phyloP scores from a whole-genome alignment of 2,797 vertebrate genomes.

The Anabacerthia variegaticeps region DNA sequence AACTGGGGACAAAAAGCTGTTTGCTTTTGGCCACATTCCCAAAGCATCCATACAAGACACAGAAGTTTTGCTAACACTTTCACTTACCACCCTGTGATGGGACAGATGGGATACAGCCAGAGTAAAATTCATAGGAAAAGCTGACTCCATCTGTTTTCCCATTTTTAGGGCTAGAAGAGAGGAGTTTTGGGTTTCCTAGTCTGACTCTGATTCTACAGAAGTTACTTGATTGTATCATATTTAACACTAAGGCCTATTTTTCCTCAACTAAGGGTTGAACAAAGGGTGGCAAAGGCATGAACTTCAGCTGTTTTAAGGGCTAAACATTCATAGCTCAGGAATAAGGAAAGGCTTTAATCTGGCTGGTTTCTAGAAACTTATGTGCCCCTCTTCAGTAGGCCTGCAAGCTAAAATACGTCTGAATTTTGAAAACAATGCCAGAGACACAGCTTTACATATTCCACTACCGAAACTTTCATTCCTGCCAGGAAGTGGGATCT shows the following conservation, averaged over 20 bases:
- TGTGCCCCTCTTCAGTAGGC: not conserved
- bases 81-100: not conserved
- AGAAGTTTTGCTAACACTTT: not conserved
- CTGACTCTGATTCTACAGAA: not conserved
- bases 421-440: not conserved
- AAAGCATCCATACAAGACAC: fast-evolving
- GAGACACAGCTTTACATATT: fast-evolving
- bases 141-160: not conserved
- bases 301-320: not conserved
- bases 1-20: not conserved
- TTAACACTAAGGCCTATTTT: not conserved
- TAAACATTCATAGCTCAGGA: fast-evolving
- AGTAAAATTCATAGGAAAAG: not conserved
- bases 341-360: not conserved
- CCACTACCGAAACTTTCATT: not conserved
- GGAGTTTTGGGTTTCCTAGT: not conserved
- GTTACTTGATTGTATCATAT: not conserved
- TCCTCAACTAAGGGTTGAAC: not conserved
- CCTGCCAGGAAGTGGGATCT: not conserved
- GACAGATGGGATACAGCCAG: not conserved
- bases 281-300: not conserved
- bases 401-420: not conserved
- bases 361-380: not conserved
- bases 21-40: fast-evolving
- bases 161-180: not conserved